These are phyloP conservation scores for Chloroclysta siterata DNA, from an alignment of 2,888 invertebrate species.

Conservation along the genomic window DNA sequence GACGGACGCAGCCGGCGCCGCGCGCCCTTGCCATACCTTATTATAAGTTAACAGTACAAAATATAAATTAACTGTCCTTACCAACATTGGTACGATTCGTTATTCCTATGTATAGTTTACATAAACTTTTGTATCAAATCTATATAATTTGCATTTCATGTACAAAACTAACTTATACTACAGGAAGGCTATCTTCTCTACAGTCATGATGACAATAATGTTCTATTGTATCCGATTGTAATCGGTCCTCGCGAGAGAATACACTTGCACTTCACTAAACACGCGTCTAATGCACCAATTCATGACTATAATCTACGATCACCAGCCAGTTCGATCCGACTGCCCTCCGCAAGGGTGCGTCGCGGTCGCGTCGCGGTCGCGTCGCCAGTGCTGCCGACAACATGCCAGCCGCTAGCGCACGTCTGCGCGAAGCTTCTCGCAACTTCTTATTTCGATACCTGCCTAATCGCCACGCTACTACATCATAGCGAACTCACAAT, in stretches of 20 bases:
- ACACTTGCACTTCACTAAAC: not conserved
- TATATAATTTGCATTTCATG: conserved; percentile 57
- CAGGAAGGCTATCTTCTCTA: conserved; percentile 53
- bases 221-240: conserved; percentile 1
- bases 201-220: conserved; percentile 24
- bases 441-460: not conserved
- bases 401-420: no score
- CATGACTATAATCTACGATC: not conserved
- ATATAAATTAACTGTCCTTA: conserved; percentile 40
- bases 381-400: no score
- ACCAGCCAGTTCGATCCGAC: conserved; percentile 3
- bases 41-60: conserved; percentile 37
- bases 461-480: not conserved
- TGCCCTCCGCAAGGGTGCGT: no score
- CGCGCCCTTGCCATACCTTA: conserved; percentile 6
- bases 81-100: conserved; percentile 27
- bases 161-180: conserved; percentile 47
- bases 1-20: no score
- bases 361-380: no score
- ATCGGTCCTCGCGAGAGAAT: not conserved
- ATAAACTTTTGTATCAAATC: conserved; percentile 62
- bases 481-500: conserved; percentile 10
- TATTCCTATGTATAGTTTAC: conserved; percentile 40
- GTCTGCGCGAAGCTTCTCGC: not conserved
- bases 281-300: conserved; percentile 10